Percentiles rank a stretch among this genome's conserved stretches.
These are phyloP conservation scores for Hoplodrina blanda DNA, from an alignment of 2,888 invertebrate genomes.

Conservation along the genomic window DNA sequence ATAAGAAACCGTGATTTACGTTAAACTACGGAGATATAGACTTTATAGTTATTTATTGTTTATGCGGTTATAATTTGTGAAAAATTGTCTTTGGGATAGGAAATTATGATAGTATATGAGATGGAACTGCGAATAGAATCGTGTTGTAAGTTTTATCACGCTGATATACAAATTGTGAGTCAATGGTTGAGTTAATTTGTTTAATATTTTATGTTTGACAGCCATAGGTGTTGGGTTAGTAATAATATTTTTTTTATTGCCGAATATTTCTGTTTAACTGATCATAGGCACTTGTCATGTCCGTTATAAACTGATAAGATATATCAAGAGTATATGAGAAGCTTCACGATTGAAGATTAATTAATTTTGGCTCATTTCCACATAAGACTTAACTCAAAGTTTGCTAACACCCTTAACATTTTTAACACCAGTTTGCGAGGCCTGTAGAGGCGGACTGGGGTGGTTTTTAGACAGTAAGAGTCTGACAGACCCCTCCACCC, in stretches of 20 bases:
- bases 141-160: conserved; percentile 27
- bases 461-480: too few species aligned
- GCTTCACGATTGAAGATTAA: conserved; percentile 9
- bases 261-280: conserved; percentile 1
- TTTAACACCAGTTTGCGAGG: too few species aligned
- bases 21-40: conserved; percentile 66
- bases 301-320: conserved; percentile 12
- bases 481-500: too few species aligned
- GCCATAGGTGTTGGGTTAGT: background rate
- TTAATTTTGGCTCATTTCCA: background rate
- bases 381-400: too few species aligned
- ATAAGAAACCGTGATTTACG: conserved; percentile 75
- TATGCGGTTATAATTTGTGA: conserved; percentile 56
- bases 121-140: conserved; percentile 17
- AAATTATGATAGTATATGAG: conserved; percentile 13
- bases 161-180: conserved; percentile 27
- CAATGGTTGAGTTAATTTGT: conserved; percentile 9
- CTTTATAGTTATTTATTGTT: conserved; percentile 71
- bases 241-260: conserved; percentile 3
- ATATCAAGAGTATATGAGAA: background rate
- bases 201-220: conserved; percentile 1
- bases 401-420: too few species aligned
- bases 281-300: background rate
- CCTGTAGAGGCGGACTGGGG: too few species aligned
- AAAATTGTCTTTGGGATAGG: conserved; percentile 32